A percentile compares a stretch with the other conserved stretches of the same genome.
Evolutionary conservation across 2,888 invertebrate genomes (phyloP).

Genomic region (Parnassius orleans): DNA sequence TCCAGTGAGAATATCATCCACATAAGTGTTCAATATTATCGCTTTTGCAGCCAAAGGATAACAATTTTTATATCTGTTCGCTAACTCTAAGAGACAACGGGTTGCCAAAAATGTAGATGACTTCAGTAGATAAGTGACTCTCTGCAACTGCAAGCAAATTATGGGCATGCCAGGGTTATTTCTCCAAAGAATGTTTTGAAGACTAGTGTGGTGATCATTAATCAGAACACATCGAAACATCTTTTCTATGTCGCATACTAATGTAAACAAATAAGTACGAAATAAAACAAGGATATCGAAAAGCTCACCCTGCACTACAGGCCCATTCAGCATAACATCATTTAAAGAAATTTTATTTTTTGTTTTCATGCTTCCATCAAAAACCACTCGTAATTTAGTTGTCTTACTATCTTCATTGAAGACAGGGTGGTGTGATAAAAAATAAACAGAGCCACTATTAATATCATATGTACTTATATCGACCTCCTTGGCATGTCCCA

Average conservation of each 20-base stretch:
- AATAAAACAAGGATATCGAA: conserved; percentile 21
- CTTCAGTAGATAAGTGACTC: conserved; percentile 25
- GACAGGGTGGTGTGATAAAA: too few species aligned
- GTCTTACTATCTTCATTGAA: too few species aligned
- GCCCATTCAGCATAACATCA: conserved; percentile 28
- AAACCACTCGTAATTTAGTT: too few species aligned
- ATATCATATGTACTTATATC: conserved; percentile 12
- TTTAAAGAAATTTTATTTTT: conserved; percentile 25
- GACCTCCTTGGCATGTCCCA: conserved; percentile 6
- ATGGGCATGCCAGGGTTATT: conserved; percentile 6
- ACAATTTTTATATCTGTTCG: too few species aligned
- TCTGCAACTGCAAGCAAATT: conserved; percentile 21
- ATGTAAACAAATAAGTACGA: conserved; percentile 12
- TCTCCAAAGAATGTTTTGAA: conserved; percentile 24
- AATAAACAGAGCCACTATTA: too few species aligned
- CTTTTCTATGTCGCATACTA: conserved; percentile 19
- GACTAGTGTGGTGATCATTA: conserved; percentile 4
- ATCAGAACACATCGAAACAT: conserved; percentile 16
- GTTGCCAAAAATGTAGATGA: conserved; percentile 24
- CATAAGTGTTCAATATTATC: not conserved
- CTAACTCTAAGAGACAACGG: not conserved
- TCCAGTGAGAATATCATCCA: conserved; percentile 14
- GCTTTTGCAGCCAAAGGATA: conserved; percentile 7
- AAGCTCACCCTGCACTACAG: conserved; percentile 22
- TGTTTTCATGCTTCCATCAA: too few species aligned